Percentiles rank a stretch among this genome's conserved stretches.
These are phyloP conservation scores for Blennius ocellaris DNA, from an alignment of 2,113 vertebrate species.

Conservation along the genomic window DNA sequence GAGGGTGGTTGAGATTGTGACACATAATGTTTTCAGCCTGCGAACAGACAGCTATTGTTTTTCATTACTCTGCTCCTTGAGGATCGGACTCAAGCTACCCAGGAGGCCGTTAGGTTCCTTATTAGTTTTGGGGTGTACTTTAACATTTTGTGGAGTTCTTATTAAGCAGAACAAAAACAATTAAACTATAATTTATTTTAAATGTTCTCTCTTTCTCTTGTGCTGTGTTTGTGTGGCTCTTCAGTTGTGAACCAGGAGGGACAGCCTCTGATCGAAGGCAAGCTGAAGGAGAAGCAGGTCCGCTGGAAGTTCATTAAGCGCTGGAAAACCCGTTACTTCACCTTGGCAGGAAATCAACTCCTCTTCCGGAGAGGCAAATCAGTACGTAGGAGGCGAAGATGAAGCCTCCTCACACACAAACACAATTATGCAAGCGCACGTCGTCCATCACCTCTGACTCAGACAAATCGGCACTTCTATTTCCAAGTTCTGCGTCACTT, in stretches of 20 bases:
- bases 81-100: not conserved
- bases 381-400: conserved; percentile 80
- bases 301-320: conserved; percentile 97
- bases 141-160: not conserved
- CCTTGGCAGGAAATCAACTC: conserved; percentile 95
- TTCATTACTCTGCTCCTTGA: not conserved
- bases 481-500: conserved; percentile 21
- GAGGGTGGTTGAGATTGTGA: no score
- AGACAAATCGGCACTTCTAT: conserved; percentile 18
- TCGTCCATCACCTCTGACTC: not conserved
- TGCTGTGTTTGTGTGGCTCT: conserved; percentile 22
- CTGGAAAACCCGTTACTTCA: conserved; percentile 98
- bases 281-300: conserved; percentile 97
- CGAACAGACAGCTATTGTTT: not conserved
- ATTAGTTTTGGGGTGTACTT: not conserved
- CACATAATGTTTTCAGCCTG: not conserved
- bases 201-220: not conserved
- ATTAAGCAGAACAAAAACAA: not conserved
- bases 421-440: not conserved
- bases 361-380: conserved; percentile 94
- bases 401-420: conserved; percentile 7
- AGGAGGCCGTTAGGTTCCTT: not conserved
- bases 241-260: conserved; percentile 93
- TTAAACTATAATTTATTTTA: not conserved
- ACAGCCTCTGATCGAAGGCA: conserved; percentile 95